Conservation (phyloP, 2,888 invertebrate genomes). For the Cryptophagus acutangulus region DNA sequence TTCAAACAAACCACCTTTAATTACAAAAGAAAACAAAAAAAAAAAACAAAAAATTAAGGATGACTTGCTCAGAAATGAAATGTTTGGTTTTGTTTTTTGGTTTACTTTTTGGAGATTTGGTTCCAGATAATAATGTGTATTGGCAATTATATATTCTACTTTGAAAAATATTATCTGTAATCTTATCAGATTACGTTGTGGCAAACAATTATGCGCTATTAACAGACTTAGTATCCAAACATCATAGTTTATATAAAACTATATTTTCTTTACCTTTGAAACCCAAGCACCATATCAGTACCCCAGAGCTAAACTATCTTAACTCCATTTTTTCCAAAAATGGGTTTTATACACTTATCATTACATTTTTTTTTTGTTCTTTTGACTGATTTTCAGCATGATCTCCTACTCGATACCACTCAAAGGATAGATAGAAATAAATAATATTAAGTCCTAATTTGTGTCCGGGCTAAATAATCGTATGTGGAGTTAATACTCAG, state of each 20-base stretch:
- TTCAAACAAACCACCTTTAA: conserved; percentile 19
- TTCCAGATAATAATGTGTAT: conserved; percentile 12
- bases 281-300: conserved; percentile 21
- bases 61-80: conserved; percentile 26
- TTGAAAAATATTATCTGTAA: background rate
- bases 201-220: background rate
- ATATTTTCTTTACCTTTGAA: conserved; percentile 13
- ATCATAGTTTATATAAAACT: conserved; percentile 10
- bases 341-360: too few relatives aligned
- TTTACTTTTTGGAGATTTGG: conserved; percentile 21
- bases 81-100: conserved; percentile 21
- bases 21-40: conserved; percentile 13
- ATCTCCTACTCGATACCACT: too few relatives aligned
- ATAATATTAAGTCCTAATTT: too few relatives aligned
- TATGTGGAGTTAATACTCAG: too few relatives aligned
- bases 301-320: too few relatives aligned
- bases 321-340: too few relatives aligned
- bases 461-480: too few relatives aligned
- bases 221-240: conserved; percentile 13
- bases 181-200: background rate
- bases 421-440: too few relatives aligned
- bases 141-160: background rate
- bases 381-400: too few relatives aligned
- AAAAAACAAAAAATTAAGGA: conserved; percentile 20
- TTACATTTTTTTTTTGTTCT: too few relatives aligned